Percentiles rank a stretch among this genome's conserved stretches.
Evolutionary conservation across 2,888 invertebrate genomes (phyloP).

Genomic region (Coelogynopora nodosa): DNA sequence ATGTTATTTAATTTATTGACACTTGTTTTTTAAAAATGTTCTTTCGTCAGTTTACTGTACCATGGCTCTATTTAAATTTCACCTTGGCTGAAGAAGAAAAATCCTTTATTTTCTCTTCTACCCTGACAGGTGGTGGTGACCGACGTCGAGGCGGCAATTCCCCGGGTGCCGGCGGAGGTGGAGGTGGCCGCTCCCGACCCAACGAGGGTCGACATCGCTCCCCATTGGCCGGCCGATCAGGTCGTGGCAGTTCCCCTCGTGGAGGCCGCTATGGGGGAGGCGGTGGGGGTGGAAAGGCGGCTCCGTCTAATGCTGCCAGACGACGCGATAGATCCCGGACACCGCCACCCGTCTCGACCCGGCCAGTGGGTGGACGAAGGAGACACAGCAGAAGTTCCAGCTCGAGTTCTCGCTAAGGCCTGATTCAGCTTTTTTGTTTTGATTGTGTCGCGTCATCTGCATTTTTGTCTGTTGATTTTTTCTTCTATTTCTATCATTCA

Average conservation of each 20-base stretch:
- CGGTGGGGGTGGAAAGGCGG: neutral
- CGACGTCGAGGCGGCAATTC: neutral
- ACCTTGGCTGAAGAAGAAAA: too few species aligned
- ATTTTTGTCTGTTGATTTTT: neutral
- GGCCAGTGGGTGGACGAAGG: neutral
- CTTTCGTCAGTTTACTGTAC: too few species aligned
- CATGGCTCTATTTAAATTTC: too few species aligned
- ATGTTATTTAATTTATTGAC: too few species aligned
- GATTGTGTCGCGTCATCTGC: neutral
- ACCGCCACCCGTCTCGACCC: neutral
- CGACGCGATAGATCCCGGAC: neutral
- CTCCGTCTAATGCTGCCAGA: neutral
- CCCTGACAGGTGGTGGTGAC: neutral
- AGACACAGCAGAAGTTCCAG: slow-evolving; percentile 2
- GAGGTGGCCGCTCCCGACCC: neutral
- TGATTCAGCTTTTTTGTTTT: neutral
- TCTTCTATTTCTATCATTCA: too few species aligned
- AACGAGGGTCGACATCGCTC: neutral
- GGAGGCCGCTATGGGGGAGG: neutral
- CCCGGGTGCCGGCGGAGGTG: neutral
- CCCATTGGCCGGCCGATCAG: neutral
- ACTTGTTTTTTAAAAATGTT: too few species aligned
- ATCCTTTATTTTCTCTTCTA: too few species aligned
- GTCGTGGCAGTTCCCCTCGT: neutral
- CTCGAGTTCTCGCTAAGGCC: neutral